These are phyloP conservation scores for Lepidonotus clava DNA, from an alignment of 2,888 invertebrate genomes.

Conservation along the genomic window DNA sequence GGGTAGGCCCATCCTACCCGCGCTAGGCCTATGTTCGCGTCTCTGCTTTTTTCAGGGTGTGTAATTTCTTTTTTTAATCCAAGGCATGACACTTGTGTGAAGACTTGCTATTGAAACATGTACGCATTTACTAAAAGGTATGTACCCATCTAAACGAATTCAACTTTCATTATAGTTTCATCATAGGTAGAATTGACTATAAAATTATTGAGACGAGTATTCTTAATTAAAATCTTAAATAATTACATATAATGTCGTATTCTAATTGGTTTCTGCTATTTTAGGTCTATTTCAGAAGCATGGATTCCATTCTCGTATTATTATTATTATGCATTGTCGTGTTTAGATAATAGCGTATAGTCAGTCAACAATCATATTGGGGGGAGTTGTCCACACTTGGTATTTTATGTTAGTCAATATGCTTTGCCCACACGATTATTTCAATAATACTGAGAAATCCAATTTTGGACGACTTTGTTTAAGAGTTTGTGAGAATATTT, in stretches of 20 bases:
- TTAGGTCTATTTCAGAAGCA: conserved; percentile 46
- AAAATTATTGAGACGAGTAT: not conserved
- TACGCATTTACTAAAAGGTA: conserved; percentile 47
- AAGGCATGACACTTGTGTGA: conserved; percentile 42
- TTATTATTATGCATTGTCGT: not conserved
- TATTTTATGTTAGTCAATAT: conserved; percentile 6
- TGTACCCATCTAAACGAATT: conserved; percentile 28
- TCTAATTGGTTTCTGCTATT: conserved; percentile 43
- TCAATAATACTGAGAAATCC: not conserved
- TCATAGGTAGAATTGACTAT: not conserved
- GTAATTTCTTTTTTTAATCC: not conserved
- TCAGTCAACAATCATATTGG: conserved; percentile 33
- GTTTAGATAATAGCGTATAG: not conserved
- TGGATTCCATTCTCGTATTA: not conserved
- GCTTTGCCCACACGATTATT: not conserved
- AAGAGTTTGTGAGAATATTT: conserved; percentile 20
- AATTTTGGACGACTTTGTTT: not conserved
- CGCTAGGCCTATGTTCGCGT: conserved; percentile 11
- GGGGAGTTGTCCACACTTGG: conserved; percentile 1
- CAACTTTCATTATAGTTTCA: not conserved
- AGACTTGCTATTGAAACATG: conserved; percentile 39
- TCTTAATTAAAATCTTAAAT: not conserved
- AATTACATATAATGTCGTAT: not conserved
- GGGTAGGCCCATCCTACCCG: not conserved
- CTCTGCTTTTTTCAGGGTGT: conserved; percentile 51